Evolutionary conservation across 2,113 vertebrate genomes (phyloP), one percentile per base, ranked within the genome.

Genomic region (Actenoides lindsayi): DNA sequence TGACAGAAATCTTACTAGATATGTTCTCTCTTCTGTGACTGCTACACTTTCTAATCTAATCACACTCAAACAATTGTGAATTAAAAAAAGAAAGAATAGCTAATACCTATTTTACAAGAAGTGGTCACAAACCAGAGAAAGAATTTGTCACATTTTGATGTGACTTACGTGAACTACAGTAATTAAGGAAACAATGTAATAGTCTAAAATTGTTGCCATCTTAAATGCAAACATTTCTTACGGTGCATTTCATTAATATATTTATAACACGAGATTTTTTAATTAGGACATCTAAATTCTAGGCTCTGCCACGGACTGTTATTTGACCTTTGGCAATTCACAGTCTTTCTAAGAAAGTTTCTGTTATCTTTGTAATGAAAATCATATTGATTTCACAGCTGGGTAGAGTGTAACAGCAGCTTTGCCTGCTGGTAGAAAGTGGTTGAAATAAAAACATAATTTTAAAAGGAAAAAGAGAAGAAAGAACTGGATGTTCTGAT

Each of bases 321-420:
- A 95, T 94, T 95, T 96, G 96, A 96, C 95, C 96, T 96, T 96
- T 96, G 90, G 94, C 95, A 97, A 96, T 96, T 96, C 95, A 96
- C 67, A 74, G 94, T 90, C 95, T 95, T 96, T 96, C 78, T 96
- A 93, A 93, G 75, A 96, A 94, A 96, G 92, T 96, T 97, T 96
- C 91, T 96, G 93, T 96, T 96, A 96, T 97, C 96, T 95, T 96
- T 97, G 93, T 96, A 97, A 97, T 96, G 96, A 97, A 97, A 97
- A 97, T 97, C 95, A 96, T 96, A 97, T 96, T 95, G 95, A 96
- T 96, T 96, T 97, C 95, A 97, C 95, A 97, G 95, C 95, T 96
- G 96, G 95, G 94, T 90, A 96, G 89, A 85, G 90, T 97, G 92
- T 96, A 96, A 93, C 94, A 95, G 96, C 90, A 96, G 94, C 53